Evolutionary conservation across 2,797 vertebrate species (phyloP).

Genomic region (Xiphorhynchus erythropygius): DNA sequence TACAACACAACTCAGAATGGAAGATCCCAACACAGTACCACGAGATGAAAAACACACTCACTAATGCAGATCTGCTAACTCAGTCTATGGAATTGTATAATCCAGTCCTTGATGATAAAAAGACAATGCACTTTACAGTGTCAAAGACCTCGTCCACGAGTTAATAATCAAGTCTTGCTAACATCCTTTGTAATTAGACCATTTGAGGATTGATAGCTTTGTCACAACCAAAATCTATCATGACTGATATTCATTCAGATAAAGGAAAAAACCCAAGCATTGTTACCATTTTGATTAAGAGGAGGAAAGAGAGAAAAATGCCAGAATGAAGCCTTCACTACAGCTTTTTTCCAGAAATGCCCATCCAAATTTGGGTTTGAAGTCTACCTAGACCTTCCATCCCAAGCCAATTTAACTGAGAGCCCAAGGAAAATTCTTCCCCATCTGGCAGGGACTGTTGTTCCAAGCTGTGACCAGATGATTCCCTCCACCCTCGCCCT

Average conservation of each 20-base stretch:
- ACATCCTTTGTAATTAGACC: background rate
- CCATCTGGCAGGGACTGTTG: constrained; percentile 8
- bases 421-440: constrained; percentile 23
- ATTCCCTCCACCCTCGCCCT: constrained; percentile 8
- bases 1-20: background rate
- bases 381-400: constrained; percentile 10
- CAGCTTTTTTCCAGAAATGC: background rate
- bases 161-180: background rate
- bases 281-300: background rate
- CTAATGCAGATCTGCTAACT: background rate
- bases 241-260: background rate
- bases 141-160: background rate
- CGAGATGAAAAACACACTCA: background rate
- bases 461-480: constrained; percentile 33
- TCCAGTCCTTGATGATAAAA: background rate
- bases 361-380: background rate
- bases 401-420: constrained; percentile 29
- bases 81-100: background rate
- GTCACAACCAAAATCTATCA: background rate
- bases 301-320: background rate
- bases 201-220: background rate
- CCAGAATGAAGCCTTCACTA: background rate
- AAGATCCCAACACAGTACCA: background rate
- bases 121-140: background rate
- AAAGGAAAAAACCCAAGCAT: background rate